A percentile compares a stretch with the other conserved stretches of the same genome.
Conservation (phyloP, 2,888 invertebrate genomes). For the Pseudolycoriella hygida region DNA sequence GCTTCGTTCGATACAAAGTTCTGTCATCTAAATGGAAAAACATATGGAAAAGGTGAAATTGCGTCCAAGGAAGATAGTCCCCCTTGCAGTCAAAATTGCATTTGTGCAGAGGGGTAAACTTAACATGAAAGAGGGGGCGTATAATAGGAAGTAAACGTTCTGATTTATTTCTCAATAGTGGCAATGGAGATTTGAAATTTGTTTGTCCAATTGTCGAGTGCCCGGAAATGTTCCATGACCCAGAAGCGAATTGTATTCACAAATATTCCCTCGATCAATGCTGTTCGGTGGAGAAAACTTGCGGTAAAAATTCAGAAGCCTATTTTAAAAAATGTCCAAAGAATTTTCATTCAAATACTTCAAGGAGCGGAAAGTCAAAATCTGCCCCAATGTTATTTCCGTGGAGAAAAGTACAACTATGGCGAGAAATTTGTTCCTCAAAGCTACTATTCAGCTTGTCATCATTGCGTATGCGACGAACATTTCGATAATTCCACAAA, state of each 20-base stretch:
- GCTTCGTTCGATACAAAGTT: background rate
- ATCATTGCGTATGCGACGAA: background rate
- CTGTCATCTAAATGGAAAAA: background rate
- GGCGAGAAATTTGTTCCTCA: background rate
- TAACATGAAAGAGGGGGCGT: too few relatives aligned
- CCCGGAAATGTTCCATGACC: background rate
- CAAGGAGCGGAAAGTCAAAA: too few relatives aligned
- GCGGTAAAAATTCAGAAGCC: background rate
- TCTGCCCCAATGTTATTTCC: background rate
- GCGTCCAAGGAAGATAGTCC: background rate
- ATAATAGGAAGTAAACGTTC: too few relatives aligned
- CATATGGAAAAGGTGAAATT: background rate
- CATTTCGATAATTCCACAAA: background rate
- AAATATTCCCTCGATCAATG: background rate
- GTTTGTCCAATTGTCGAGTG: background rate
- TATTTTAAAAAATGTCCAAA: background rate
- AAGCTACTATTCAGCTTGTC: background rate
- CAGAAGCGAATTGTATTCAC: background rate
- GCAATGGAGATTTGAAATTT: background rate
- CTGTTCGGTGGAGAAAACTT: background rate
- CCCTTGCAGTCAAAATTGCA: background rate
- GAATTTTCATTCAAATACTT: background rate
- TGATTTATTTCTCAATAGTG: too few relatives aligned
- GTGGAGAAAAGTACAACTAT: background rate
- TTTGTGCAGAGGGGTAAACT: background rate